A percentile compares a stretch with the other conserved stretches of the same genome.
Conservation (phyloP, 2,113 vertebrate genomes). For the Smithornis capensis region DNA sequence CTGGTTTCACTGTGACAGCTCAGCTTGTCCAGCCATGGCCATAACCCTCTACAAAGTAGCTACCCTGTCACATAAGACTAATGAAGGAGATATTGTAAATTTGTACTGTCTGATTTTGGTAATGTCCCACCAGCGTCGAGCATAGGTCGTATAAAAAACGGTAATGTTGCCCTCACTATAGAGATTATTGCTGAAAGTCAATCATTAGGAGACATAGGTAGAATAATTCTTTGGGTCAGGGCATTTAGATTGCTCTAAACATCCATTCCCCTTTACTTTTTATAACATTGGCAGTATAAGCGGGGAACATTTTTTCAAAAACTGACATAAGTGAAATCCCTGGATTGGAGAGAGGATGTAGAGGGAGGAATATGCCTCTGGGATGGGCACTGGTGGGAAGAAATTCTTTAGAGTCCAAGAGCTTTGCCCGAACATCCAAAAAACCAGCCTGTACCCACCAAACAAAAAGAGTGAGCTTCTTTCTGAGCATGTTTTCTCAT, state of each 20-base stretch:
- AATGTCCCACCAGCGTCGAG: not conserved
- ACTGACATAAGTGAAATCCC: not conserved
- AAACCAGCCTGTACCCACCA: not conserved
- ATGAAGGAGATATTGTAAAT: not conserved
- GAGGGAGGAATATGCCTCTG: rapidly evolving
- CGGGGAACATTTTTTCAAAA: rapidly evolving
- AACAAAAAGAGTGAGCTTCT: not conserved
- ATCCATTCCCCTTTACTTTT: not conserved
- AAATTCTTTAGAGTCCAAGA: not conserved
- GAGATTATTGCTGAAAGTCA: not conserved
- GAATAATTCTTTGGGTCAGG: not conserved
- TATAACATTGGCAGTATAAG: not conserved
- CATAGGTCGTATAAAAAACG: not conserved
- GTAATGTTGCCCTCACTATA: not conserved
- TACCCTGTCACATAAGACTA: not conserved
- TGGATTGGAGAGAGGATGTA: not conserved
- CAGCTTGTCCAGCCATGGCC: not conserved
- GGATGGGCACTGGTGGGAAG: not conserved
- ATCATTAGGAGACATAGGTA: not conserved
- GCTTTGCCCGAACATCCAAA: rapidly evolving
- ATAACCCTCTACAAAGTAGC: not conserved
- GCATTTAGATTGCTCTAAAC: not conserved
- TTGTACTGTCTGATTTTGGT: not conserved
- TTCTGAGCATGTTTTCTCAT: not conserved
- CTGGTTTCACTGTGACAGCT: not conserved